phyloP scores from a whole-genome alignment of 2,113 vertebrate species.

The Cyrtonyx montezumae region DNA sequence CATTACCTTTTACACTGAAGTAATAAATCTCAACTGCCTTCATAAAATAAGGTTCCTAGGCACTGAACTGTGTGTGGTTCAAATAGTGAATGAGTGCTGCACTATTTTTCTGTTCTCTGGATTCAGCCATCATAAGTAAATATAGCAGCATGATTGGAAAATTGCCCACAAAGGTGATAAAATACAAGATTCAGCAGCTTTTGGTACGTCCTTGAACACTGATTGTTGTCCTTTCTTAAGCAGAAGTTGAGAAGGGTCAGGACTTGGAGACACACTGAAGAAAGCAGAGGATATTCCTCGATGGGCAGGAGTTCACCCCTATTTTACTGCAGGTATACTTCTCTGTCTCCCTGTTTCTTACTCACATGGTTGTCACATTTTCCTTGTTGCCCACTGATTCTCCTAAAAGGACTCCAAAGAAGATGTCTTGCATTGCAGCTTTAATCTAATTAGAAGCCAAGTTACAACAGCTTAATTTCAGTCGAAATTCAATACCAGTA shows the following conservation, averaged over 20 bases:
- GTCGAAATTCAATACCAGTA: neutral
- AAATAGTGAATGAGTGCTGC: neutral
- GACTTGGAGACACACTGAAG: neutral
- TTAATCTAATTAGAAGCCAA: conserved; percentile 4
- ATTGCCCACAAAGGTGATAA: conserved; percentile 28
- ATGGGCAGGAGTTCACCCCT: neutral
- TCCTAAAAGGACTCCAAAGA: neutral
- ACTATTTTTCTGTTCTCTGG: conserved; percentile 6
- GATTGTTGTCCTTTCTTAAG: neutral
- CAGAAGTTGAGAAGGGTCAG: neutral
- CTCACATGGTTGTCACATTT: neutral
- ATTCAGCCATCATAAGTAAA: conserved; percentile 25
- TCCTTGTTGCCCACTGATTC: neutral
- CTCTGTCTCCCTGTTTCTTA: neutral
- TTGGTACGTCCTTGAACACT: neutral
- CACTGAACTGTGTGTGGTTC: neutral
- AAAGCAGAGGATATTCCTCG: neutral
- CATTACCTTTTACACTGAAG: conserved; percentile 22
- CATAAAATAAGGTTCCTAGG: neutral
- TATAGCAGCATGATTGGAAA: conserved; percentile 2
- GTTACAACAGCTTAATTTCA: neutral
- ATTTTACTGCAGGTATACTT: neutral
- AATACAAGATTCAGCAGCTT: conserved; percentile 5
- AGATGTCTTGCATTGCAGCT: neutral
- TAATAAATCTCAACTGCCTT: neutral